A percentile compares a stretch with the other conserved stretches of the same genome.
phyloP scores from a whole-genome alignment of 2,113 vertebrate species.

The Physeter macrocephalus region DNA sequence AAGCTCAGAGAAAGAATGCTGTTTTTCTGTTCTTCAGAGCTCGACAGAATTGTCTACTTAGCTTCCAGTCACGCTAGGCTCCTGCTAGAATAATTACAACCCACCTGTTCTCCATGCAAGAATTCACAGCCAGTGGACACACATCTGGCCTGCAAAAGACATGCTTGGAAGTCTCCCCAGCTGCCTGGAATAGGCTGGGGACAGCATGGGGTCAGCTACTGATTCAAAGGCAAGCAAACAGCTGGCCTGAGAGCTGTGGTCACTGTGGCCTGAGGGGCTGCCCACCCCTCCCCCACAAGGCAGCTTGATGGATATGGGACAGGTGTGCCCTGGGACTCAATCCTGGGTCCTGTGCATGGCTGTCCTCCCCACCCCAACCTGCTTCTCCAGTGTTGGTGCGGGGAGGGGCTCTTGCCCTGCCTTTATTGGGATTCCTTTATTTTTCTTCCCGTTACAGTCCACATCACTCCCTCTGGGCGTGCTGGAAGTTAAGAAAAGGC shows the following conservation, averaged over 20 bases:
- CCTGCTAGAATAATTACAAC: slow-evolving; percentile 80
- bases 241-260: slow-evolving; percentile 62
- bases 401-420: background rate
- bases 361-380: background rate
- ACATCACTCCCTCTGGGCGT: background rate
- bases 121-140: slow-evolving; percentile 79
- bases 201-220: slow-evolving; percentile 72
- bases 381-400: background rate
- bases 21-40: slow-evolving; percentile 66
- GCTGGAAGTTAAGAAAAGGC: background rate
- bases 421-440: background rate
- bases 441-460: background rate
- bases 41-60: slow-evolving; percentile 74
- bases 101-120: slow-evolving; percentile 82
- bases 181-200: slow-evolving; percentile 76
- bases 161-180: slow-evolving; percentile 78
- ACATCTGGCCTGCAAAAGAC: slow-evolving; percentile 81
- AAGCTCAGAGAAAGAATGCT: slow-evolving; percentile 35
- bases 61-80: slow-evolving; percentile 66
- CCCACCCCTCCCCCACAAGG: background rate
- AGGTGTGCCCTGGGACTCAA: background rate
- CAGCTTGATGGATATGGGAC: background rate
- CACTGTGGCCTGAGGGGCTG: background rate
- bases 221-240: slow-evolving; percentile 73
- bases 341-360: no score